Conservation (phyloP, 2,113 vertebrate genomes). For the Trematocara macrostoma region DNA sequence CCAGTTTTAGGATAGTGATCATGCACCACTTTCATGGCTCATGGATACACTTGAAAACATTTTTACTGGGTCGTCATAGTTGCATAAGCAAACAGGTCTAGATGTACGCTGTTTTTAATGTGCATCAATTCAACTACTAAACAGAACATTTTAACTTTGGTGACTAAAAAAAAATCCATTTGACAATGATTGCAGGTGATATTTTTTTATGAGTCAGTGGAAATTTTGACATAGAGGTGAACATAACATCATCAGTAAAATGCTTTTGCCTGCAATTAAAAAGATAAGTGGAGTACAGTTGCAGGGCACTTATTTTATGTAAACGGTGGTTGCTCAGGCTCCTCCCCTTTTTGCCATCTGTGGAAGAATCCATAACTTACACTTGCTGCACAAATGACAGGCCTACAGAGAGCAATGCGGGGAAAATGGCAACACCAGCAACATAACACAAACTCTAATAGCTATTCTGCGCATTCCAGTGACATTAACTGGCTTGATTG, state of each 20-base stretch:
- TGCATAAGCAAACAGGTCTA: not conserved
- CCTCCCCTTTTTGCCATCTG: not conserved
- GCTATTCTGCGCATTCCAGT: not conserved
- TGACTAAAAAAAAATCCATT: not conserved
- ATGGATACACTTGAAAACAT: not conserved
- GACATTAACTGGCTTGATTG: not conserved
- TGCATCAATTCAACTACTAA: not conserved
- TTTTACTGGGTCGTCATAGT: not conserved
- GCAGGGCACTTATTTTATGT: constrained; percentile 1
- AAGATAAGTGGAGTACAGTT: not conserved
- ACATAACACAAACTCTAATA: not conserved
- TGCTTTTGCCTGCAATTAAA: not conserved
- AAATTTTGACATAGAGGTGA: not conserved
- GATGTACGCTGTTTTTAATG: not conserved
- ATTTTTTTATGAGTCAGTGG: not conserved
- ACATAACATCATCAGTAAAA: not conserved
- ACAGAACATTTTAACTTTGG: not conserved
- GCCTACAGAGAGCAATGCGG: not conserved
- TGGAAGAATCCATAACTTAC: not conserved
- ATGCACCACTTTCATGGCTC: not conserved
- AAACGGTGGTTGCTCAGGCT: not conserved
- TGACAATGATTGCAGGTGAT: not conserved
- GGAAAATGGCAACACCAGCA: not conserved
- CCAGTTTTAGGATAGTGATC: not conserved
- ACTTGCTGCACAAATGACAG: not conserved